Conservation (phyloP, 2,113 vertebrate species). For the Diadophis punctatus region DNA sequence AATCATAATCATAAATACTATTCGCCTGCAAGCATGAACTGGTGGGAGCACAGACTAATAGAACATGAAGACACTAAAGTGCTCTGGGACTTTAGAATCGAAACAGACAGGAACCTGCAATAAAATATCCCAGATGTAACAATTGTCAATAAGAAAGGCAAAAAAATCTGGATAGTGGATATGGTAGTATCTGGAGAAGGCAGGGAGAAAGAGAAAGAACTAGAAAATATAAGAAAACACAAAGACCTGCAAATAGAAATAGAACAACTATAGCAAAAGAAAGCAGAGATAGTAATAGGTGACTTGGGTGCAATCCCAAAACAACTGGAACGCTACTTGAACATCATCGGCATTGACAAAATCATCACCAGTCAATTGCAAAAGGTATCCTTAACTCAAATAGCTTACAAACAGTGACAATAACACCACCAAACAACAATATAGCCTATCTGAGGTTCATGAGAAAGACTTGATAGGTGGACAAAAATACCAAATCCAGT, state of each 20-base stretch:
- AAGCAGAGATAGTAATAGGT: not conserved
- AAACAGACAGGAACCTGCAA: not conserved
- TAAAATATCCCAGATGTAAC: not conserved
- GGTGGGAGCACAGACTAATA: not conserved
- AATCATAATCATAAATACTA: not conserved
- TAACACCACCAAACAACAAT: not conserved
- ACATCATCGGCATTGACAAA: not conserved
- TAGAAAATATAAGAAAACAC: not conserved
- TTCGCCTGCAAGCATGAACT: not conserved
- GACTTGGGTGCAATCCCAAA: not conserved
- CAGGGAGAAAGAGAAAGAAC: not conserved
- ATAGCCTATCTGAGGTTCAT: not conserved
- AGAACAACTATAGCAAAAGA: not conserved
- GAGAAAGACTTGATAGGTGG: not conserved
- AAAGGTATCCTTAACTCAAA: not conserved
- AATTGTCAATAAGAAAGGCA: not conserved
- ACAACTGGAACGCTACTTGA: not conserved
- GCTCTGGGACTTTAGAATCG: not conserved
- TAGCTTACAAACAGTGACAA: not conserved
- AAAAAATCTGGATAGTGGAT: not conserved
- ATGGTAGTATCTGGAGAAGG: not conserved
- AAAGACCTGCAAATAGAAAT: not conserved
- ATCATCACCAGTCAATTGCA: not conserved
- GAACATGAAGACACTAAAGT: not conserved
- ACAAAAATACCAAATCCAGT: not conserved